phyloP scores from a whole-genome alignment of 2,888 invertebrate genomes.

The Andrena praecox region DNA sequence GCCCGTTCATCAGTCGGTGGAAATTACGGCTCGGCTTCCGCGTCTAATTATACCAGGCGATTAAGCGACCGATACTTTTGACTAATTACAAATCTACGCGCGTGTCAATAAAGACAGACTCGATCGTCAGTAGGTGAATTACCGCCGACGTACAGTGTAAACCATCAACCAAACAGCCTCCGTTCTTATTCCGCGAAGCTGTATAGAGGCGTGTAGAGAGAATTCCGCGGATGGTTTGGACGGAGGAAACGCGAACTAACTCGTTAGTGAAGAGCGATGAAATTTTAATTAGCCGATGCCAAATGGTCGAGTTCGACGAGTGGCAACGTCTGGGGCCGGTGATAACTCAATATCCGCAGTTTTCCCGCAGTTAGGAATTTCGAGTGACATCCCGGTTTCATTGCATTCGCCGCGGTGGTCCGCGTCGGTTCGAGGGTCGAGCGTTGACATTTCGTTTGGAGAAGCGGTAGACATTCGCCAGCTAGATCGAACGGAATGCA shows the following conservation, averaged over 20 bases:
- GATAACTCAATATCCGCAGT: neutral
- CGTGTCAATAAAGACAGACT: too few species aligned
- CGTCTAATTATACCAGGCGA: neutral
- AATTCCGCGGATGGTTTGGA: neutral
- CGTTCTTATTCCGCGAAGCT: neutral
- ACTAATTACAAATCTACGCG: neutral
- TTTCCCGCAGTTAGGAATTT: neutral
- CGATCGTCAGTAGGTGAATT: too few species aligned
- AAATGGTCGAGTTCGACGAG: neutral
- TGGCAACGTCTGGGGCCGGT: neutral
- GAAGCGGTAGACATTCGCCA: neutral
- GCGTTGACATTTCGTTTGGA: neutral
- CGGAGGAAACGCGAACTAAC: neutral
- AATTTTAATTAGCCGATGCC: slow-evolving; percentile 2
- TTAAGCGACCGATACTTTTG: neutral
- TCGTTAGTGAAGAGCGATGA: neutral
- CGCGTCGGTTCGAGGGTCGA: neutral
- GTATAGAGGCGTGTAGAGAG: neutral
- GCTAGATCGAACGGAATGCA: neutral
- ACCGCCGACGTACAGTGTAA: neutral
- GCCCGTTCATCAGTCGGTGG: neutral
- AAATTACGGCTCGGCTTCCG: neutral
- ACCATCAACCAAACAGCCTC: neutral
- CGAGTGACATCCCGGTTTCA: neutral
- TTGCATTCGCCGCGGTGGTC: neutral